A percentile compares a stretch with the other conserved stretches of the same genome.
Conservation (phyloP, 2,888 invertebrate genomes). For the Nebria salina region DNA sequence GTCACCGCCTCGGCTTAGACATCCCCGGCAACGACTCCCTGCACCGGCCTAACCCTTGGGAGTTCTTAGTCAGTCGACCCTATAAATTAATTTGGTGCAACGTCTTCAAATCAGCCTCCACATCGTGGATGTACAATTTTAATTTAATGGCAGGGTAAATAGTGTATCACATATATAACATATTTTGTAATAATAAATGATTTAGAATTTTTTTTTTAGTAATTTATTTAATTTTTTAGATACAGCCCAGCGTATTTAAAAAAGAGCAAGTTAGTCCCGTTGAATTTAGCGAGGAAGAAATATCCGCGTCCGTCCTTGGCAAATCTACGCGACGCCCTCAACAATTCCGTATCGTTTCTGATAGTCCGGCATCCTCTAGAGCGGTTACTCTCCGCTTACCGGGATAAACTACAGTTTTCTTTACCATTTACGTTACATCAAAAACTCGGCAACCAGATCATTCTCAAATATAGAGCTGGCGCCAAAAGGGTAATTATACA, state of each 20-base stretch:
- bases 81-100: constrained; percentile 87
- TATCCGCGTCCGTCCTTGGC: constrained; percentile 80
- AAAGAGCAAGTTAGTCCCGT: constrained; percentile 80
- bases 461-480: constrained; percentile 73
- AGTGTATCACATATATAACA: no score
- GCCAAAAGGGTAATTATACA: constrained; percentile 62
- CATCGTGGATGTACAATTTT: constrained; percentile 93
- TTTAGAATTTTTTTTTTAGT: no score
- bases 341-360: constrained; percentile 81
- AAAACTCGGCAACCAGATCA: constrained; percentile 80
- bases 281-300: constrained; percentile 80
- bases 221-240: constrained; percentile 55
- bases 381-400: constrained; percentile 81
- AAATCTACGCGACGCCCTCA: constrained; percentile 77
- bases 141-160: constrained; percentile 80
- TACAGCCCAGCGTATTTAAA: constrained; percentile 80
- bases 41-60: constrained; percentile 84
- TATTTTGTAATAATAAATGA: no score
- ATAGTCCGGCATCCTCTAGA: constrained; percentile 86
- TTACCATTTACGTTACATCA: constrained; percentile 85
- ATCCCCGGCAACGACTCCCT: constrained; percentile 67
- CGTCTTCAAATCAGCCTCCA: constrained; percentile 86
- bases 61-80: constrained; percentile 82
- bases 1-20: constrained; percentile 71
- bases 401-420: constrained; percentile 85